Conservation (phyloP, 2,888 invertebrate genomes). For the Chrysotoxum bicinctum region DNA sequence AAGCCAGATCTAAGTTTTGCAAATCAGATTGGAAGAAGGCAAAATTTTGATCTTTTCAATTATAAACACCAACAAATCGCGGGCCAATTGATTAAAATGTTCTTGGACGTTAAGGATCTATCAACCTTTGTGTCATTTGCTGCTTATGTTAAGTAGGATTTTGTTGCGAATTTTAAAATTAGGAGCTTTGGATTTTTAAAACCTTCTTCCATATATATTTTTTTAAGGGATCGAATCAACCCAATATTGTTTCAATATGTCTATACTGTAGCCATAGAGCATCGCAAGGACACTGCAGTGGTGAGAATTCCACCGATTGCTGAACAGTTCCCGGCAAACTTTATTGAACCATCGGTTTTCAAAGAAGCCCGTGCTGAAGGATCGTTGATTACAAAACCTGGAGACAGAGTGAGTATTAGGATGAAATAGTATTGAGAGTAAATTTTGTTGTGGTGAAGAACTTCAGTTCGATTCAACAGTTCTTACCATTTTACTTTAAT, state of each 20-base stretch:
- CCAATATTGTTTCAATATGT: conserved; percentile 91
- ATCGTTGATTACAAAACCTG: conserved; percentile 83
- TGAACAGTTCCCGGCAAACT: conserved; percentile 92
- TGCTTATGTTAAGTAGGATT: conserved; percentile 83
- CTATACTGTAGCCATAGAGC: conserved; percentile 88
- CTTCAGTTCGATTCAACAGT: no score
- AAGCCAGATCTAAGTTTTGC: conserved; percentile 79
- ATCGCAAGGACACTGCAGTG: conserved; percentile 81
- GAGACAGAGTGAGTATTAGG: conserved; percentile 80
- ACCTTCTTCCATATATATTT: neutral
- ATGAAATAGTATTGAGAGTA: neutral
- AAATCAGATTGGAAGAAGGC: conserved; percentile 74
- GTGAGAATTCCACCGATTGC: conserved; percentile 89
- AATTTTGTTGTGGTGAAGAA: no score
- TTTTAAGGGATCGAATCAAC: conserved; percentile 87
- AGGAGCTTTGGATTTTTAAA: no score
- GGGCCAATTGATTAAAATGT: conserved; percentile 86
- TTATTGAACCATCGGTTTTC: conserved; percentile 89
- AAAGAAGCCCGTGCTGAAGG: conserved; percentile 87
- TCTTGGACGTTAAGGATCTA: conserved; percentile 84
- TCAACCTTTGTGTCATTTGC: conserved; percentile 87
- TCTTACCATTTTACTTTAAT: no score
- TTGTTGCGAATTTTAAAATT: neutral
- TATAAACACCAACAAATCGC: conserved; percentile 88
- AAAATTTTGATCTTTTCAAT: conserved; percentile 88